Evolutionary conservation across 2,797 vertebrate species (phyloP).

Genomic region (Acipenser oxyrinchus): DNA sequence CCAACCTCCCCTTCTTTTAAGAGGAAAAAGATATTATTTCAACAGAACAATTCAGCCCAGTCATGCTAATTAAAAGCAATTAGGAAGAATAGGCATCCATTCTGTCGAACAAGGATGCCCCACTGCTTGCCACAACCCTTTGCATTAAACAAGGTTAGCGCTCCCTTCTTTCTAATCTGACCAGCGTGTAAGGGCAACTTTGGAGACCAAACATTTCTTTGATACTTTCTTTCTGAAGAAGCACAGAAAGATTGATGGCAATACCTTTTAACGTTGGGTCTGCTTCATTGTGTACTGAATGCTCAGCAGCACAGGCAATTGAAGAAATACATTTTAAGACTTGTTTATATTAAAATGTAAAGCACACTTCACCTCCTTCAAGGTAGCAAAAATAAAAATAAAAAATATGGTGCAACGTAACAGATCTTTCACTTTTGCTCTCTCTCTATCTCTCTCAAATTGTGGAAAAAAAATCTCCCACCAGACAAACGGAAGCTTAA

Average conservation of each 20-base stretch:
- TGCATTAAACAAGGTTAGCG: conserved; percentile 39
- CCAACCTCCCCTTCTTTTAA: conserved; percentile 18
- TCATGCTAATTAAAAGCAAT: conserved; percentile 65
- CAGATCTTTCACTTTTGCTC: too few species aligned
- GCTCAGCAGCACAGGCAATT: too few species aligned
- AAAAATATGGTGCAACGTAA: too few species aligned
- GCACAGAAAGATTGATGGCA: conserved; percentile 38
- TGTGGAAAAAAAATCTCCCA: too few species aligned
- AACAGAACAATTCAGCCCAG: conserved; percentile 57
- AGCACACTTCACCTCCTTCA: too few species aligned
- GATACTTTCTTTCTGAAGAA: conserved; percentile 6
- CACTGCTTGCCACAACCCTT: conserved; percentile 43
- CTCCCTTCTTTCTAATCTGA: conserved; percentile 25
- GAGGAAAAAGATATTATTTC: conserved; percentile 44
- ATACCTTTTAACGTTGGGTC: conserved; percentile 16
- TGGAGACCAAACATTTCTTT: conserved; percentile 14
- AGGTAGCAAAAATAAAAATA: too few species aligned
- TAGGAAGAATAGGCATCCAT: conserved; percentile 57
- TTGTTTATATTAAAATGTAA: too few species aligned
- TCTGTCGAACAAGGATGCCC: conserved; percentile 57
- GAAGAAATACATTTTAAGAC: too few species aligned
- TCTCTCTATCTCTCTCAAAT: too few species aligned
- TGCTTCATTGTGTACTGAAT: too few species aligned
- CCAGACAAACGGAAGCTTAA: too few species aligned
- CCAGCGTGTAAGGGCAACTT: conserved; percentile 34